phyloP scores from a whole-genome alignment of 2,888 invertebrate genomes.

The Tromatobia lineatoria region DNA sequence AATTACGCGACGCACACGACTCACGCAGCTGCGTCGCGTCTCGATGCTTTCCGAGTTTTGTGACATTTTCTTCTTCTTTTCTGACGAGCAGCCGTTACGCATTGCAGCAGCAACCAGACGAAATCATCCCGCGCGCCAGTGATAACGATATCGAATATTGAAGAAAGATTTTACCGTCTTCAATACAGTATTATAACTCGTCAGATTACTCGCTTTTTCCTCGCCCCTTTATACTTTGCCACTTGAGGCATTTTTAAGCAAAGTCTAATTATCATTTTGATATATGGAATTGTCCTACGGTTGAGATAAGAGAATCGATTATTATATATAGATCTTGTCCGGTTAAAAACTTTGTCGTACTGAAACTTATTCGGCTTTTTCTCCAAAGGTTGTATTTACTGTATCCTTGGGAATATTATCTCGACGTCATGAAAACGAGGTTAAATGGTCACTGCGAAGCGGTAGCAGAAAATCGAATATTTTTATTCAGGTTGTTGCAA shows the following conservation, averaged over 20 bases:
- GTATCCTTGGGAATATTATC: constrained; percentile 3
- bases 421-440: neutral
- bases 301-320: constrained; percentile 30
- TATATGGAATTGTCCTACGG: constrained; percentile 39
- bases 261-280: constrained; percentile 15
- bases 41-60: constrained; percentile 67
- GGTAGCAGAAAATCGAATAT: constrained; percentile 19
- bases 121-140: constrained; percentile 51
- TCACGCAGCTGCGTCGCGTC: constrained; percentile 79
- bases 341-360: constrained; percentile 12
- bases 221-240: neutral
- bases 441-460: neutral
- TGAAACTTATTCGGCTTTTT: neutral
- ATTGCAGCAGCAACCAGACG: constrained; percentile 43
- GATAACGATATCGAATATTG: constrained; percentile 60
- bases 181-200: constrained; percentile 38
- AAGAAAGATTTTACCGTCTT: constrained; percentile 11
- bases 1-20: constrained; percentile 80
- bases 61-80: constrained; percentile 59
- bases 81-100: constrained; percentile 41
- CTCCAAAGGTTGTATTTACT: neutral
- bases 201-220: constrained; percentile 18
- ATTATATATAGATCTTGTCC: neutral
- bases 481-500: neutral
- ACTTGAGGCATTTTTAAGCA: constrained; percentile 2